Conservation (phyloP, 2,888 invertebrate genomes). For the Chalcis sispes region DNA sequence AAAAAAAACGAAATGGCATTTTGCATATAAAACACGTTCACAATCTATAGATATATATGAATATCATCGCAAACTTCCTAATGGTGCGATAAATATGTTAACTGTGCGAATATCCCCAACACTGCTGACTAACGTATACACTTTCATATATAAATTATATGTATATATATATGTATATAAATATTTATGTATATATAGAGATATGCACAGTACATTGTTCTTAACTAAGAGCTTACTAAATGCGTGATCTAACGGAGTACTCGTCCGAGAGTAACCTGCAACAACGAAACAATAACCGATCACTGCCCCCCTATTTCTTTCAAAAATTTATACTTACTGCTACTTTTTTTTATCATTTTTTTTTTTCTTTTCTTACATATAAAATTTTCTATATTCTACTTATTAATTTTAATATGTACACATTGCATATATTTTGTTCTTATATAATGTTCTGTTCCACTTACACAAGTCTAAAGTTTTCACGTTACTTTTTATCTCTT, state of each 20-base stretch:
- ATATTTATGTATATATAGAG: slow-evolving; percentile 37
- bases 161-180: slow-evolving; percentile 36
- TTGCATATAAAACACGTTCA: no score
- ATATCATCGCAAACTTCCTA: no score
- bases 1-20: no score
- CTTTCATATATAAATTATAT: slow-evolving; percentile 36
- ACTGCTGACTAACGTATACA: slow-evolving; percentile 53
- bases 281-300: slow-evolving; percentile 75
- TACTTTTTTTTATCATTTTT: no score
- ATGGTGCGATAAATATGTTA: background rate
- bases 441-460: no score
- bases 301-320: slow-evolving; percentile 66
- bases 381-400: no score
- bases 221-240: slow-evolving; percentile 72
- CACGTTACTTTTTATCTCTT: no score
- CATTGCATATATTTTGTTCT: no score
- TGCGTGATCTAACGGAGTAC: slow-evolving; percentile 76
- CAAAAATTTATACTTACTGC: no score
- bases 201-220: slow-evolving; percentile 20
- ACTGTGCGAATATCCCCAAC: slow-evolving; percentile 55
- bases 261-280: slow-evolving; percentile 76
- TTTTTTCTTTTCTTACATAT: no score
- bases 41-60: background rate
- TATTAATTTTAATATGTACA: no score
- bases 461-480: no score